Evolutionary conservation across 2,888 invertebrate genomes (phyloP), one percentile per base, ranked within the genome.

Genomic region (Ennomos quercinarius): DNA sequence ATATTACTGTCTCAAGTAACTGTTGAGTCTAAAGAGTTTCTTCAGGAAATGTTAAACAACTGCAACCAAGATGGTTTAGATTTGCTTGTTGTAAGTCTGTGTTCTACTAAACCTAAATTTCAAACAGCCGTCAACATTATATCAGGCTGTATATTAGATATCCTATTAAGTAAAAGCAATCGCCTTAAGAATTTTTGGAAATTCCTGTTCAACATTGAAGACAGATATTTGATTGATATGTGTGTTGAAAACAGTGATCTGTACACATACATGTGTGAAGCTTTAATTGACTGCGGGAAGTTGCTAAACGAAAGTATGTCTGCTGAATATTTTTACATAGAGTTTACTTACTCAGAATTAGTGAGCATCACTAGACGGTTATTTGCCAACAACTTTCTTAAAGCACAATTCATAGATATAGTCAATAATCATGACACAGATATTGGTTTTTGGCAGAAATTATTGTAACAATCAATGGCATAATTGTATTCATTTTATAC

Each of bases 261-360:
- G 38, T 90, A 79, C 63, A 77, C 67, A 10, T 70, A 83, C 10
- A 76, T 87, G 42, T 68, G 77, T 1, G 86, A 78, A 78, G 93
- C 81, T 66, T 93, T 82, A 67, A 78, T 77, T 52, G 89, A 90
- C 56, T 78, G 72, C 80, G 90, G 89, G 52, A 92, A 83, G 70
- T 75, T 89, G 39, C 41, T 89, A 3, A 72, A 75, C 57, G 83
- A 87, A 47, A 74, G 84, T 51, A 84, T 91, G 81, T 87, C 87
- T 0, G 68, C 82, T 0, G 84, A 89, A 55, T 86, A 72, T 50
- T 91, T 89, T 78, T 90, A 91, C 63, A 83, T 91, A 52, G 91
- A 93, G 64, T 80, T 95, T 35, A 84, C 87, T 59, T 94, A 93
- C 74, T 79, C 86, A 0, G 90, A 94, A 72, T 78, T 95, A 55